phyloP scores from a whole-genome alignment of 30 jellyfish, hydroid and myxozoan species.

The Catostylus mosaicus region DNA sequence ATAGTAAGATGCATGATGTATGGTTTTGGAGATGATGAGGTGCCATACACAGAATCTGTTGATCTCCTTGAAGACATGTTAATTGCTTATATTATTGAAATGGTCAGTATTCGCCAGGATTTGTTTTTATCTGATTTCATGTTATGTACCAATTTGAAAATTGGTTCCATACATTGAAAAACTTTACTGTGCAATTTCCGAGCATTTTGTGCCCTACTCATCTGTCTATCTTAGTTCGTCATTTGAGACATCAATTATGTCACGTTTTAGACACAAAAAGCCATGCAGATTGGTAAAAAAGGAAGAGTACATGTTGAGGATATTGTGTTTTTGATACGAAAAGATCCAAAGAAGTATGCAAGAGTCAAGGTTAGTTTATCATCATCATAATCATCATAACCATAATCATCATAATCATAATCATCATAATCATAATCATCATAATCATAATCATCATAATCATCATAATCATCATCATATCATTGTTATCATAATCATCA shows the following conservation, averaged over 20 bases:
- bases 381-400: no score
- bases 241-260: neutral
- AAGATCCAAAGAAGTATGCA: constrained; percentile 97
- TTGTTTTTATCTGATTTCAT: no score
- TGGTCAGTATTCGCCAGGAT: constrained; percentile 53
- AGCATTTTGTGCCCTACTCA: no score
- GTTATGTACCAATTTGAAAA: no score
- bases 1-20: constrained; percentile 95
- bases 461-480: no score
- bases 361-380: constrained; percentile 78
- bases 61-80: constrained; percentile 92
- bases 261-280: constrained; percentile 76
- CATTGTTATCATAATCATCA: no score
- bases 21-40: constrained; percentile 99
- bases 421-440: no score
- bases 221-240: no score
- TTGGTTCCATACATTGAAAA: no score
- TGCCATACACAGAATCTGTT: constrained; percentile 95
- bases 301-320: constrained; percentile 98
- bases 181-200: no score
- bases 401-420: no score
- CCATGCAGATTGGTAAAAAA: constrained; percentile 96
- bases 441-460: no score
- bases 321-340: constrained; percentile 91
- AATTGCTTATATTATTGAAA: constrained; percentile 82